A percentile compares a stretch with the other conserved stretches of the same genome.
phyloP scores from a whole-genome alignment of 2,113 vertebrate genomes.

The Dasyornis broadbenti region DNA sequence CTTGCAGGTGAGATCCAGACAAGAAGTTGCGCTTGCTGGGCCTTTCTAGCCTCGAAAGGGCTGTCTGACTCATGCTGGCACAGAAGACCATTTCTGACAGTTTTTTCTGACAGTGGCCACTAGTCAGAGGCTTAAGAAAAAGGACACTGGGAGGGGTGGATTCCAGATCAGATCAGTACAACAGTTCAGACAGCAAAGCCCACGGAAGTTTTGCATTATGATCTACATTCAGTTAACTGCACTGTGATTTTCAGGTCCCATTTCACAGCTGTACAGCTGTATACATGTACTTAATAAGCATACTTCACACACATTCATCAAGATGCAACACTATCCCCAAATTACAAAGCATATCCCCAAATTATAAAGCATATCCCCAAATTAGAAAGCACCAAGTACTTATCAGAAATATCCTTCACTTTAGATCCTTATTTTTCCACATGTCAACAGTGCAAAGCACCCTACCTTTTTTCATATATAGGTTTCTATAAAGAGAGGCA shows the following conservation, averaged over 20 bases:
- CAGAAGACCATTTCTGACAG: background rate
- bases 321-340: slow-evolving; percentile 36
- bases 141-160: background rate
- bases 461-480: background rate
- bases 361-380: slow-evolving; percentile 44
- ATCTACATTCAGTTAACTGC: background rate
- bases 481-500: background rate
- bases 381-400: slow-evolving; percentile 22
- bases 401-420: slow-evolving; percentile 1
- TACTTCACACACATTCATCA: slow-evolving; percentile 24
- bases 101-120: background rate
- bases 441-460: background rate
- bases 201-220: background rate
- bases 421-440: background rate
- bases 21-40: background rate
- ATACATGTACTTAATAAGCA: background rate
- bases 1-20: background rate
- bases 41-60: background rate
- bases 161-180: background rate
- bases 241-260: background rate
- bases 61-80: background rate
- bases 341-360: slow-evolving; percentile 40
- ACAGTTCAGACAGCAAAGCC: slow-evolving; percentile 5
- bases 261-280: background rate
- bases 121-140: background rate